A percentile compares a stretch with the other conserved stretches of the same genome.
Conservation (phyloP, 1,140 invertebrate genomes). For the Solen grandis region DNA sequence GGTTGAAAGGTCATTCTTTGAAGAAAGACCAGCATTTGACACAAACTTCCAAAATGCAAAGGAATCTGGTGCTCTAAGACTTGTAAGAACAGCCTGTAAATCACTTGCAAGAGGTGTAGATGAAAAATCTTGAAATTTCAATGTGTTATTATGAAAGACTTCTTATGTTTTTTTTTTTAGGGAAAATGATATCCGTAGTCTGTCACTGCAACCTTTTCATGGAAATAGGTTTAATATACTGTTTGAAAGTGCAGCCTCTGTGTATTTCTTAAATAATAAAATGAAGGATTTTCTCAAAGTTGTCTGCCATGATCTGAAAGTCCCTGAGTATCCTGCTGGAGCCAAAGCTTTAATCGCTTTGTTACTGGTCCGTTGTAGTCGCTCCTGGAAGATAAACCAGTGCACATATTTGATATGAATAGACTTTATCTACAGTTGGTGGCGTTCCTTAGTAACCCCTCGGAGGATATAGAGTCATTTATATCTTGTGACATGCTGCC, state of each 20-base stretch:
- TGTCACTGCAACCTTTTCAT: constrained; percentile 1
- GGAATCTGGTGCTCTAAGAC: constrained; percentile 40
- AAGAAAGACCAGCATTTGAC: constrained; percentile 7
- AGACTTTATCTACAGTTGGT: constrained; percentile 18
- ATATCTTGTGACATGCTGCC: neutral
- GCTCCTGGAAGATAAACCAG: constrained; percentile 19
- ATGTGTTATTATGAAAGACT: neutral
- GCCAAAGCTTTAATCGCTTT: constrained; percentile 13
- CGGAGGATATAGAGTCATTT: constrained; percentile 1
- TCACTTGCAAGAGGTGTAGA: constrained; percentile 14
- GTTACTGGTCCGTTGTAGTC: constrained; percentile 25
- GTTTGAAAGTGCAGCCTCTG: constrained; percentile 9
- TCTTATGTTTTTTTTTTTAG: constrained; percentile 23
- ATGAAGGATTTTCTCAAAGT: constrained; percentile 9
- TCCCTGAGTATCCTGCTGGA: constrained; percentile 2
- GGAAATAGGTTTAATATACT: too few relatives aligned
- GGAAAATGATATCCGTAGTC: neutral
- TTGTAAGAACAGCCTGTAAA: constrained; percentile 40
- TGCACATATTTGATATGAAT: constrained; percentile 30
- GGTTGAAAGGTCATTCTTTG: constrained; percentile 19
- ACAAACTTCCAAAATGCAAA: constrained; percentile 2
- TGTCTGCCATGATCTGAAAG: constrained; percentile 8
- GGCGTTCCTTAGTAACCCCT: neutral
- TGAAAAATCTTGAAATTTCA: constrained; percentile 21
- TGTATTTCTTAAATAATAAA: constrained; percentile 19